These are phyloP conservation scores for Cynoglossus semilaevis DNA, from an alignment of 2,113 vertebrate genomes.

Conservation along the genomic window DNA sequence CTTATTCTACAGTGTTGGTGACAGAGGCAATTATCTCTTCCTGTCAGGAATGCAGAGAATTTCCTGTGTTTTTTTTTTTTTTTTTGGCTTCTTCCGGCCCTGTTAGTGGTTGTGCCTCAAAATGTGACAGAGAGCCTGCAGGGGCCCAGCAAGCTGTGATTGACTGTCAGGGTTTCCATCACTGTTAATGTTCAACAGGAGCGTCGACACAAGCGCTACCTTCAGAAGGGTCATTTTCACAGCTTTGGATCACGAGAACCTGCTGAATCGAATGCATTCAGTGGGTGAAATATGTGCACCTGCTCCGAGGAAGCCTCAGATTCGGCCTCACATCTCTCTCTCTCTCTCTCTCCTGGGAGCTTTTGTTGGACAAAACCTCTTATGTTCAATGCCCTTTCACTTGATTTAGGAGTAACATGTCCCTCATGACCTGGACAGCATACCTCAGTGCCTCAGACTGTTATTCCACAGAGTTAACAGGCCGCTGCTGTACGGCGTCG, in stretches of 20 bases:
- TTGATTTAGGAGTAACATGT: conserved; percentile 6
- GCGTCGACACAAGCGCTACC: conserved; percentile 2
- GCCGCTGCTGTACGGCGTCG: neutral
- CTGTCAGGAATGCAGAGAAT: conserved; percentile 80
- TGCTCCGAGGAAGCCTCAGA: conserved; percentile 38
- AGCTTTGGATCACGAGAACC: conserved; percentile 24
- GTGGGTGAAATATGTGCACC: conserved; percentile 44
- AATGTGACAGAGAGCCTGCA: conserved; percentile 47
- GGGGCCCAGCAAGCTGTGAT: conserved; percentile 34
- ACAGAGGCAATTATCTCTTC: no score
- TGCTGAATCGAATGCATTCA: conserved; percentile 36
- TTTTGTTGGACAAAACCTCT: conserved; percentile 27
- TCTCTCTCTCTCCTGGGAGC: conserved; percentile 16
- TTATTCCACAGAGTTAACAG: neutral
- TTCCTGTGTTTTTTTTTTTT: conserved; percentile 72
- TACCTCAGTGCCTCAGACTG: neutral
- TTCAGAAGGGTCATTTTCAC: conserved; percentile 20
- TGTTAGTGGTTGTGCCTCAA: conserved; percentile 50
- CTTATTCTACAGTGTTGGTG: no score
- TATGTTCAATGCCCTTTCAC: conserved; percentile 8
- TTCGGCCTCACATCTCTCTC: neutral
- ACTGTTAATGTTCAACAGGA: conserved; percentile 27
- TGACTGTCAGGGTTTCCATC: conserved; percentile 33
- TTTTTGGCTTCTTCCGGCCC: conserved; percentile 66
- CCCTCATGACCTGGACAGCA: conserved; percentile 3